A percentile compares a stretch with the other conserved stretches of the same genome.
Conservation (phyloP, 2,888 invertebrate species). For the Patella depressa region DNA sequence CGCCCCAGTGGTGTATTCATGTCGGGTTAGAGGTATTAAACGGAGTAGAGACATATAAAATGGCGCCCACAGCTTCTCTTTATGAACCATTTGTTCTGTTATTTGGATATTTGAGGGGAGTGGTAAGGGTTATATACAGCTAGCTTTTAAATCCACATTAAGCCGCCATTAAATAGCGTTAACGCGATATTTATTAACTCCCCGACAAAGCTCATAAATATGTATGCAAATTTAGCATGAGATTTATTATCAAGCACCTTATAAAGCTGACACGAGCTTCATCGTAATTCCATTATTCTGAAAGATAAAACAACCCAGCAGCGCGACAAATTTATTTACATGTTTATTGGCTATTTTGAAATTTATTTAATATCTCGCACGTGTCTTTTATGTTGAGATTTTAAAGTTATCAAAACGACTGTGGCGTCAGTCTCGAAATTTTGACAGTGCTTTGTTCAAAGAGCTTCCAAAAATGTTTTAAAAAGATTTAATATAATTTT, state of each 20-base stretch:
- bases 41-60: background rate
- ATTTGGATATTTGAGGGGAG: background rate
- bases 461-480: too few species aligned
- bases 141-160: background rate
- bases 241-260: background rate
- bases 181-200: constrained; percentile 4
- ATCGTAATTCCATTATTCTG: too few species aligned
- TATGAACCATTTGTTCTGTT: background rate
- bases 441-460: too few species aligned
- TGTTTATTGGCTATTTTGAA: too few species aligned
- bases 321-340: too few species aligned
- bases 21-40: background rate
- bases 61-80: background rate
- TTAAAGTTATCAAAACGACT: too few species aligned
- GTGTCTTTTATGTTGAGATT: too few species aligned
- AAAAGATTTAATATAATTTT: too few species aligned
- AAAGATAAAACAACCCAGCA: too few species aligned
- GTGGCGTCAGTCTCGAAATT: too few species aligned
- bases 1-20: constrained; percentile 4
- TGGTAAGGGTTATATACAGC: background rate
- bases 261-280: background rate
- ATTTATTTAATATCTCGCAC: too few species aligned
- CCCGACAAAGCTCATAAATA: background rate
- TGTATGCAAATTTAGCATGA: constrained; percentile 1
- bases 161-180: background rate